These are phyloP conservation scores for Pterobdella sp. DNA, from an alignment of 2,888 invertebrate genomes.

Conservation along the genomic window DNA sequence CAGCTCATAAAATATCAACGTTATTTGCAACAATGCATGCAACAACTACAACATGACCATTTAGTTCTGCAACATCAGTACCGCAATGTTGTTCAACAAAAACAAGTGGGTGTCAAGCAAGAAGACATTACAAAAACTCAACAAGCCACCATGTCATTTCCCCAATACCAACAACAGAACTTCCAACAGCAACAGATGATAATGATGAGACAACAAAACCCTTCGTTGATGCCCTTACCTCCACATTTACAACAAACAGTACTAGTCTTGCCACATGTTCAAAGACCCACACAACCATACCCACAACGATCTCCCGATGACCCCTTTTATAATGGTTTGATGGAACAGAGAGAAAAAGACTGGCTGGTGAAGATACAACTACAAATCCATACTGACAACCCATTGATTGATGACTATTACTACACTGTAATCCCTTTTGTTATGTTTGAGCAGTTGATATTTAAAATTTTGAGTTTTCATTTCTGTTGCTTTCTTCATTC, in stretches of 20 bases:
- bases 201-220: constrained; percentile 8
- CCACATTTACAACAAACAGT: background rate
- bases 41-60: constrained; percentile 1
- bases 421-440: constrained; percentile 63
- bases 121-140: background rate
- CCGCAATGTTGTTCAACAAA: background rate
- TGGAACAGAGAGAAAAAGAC: constrained; percentile 87
- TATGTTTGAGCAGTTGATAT: background rate
- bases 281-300: background rate
- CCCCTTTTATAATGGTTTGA: constrained; percentile 70
- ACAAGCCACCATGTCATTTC: background rate
- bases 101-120: background rate
- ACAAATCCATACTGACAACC: constrained; percentile 86
- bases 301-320: constrained; percentile 27
- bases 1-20: constrained; percentile 4
- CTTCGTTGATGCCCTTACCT: background rate
- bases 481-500: background rate
- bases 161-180: constrained; percentile 30
- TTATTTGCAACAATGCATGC: background rate
- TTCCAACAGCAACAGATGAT: constrained; percentile 33
- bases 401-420: constrained; percentile 93
- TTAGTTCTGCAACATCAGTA: background rate
- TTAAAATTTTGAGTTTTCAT: background rate
- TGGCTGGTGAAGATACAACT: constrained; percentile 92
- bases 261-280: background rate